Evolutionary conservation across 2,113 vertebrate species (phyloP).

Genomic region (Trematomus loennbergii): DNA sequence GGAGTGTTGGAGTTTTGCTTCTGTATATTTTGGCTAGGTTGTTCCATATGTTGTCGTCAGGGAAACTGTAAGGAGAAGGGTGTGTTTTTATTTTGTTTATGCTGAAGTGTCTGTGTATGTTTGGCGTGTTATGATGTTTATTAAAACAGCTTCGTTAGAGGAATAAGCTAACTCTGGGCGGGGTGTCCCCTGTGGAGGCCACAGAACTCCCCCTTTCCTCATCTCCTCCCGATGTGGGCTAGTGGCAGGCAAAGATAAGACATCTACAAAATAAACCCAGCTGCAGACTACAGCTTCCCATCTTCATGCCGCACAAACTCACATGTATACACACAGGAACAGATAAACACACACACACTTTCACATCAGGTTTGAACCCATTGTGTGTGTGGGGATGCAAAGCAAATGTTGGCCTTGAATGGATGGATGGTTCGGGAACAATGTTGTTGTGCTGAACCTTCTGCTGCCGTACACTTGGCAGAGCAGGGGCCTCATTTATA

Average conservation of each 20-base stretch:
- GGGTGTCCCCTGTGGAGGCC: slow-evolving; percentile 15
- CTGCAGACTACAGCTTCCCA: slow-evolving; percentile 10
- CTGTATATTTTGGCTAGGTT: neutral
- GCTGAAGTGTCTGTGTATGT: slow-evolving; percentile 2
- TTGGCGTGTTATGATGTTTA: slow-evolving; percentile 16
- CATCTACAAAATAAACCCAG: slow-evolving; percentile 45
- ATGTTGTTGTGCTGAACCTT: slow-evolving; percentile 17
- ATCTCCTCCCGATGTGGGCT: slow-evolving; percentile 5
- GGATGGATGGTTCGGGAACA: slow-evolving; percentile 10
- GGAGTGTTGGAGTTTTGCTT: slow-evolving; percentile 31
- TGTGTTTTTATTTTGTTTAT: slow-evolving; percentile 32
- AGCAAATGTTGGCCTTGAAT: slow-evolving; percentile 18
- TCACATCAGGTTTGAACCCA: slow-evolving; percentile 22
- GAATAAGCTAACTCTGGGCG: slow-evolving; percentile 7
- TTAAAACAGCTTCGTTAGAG: slow-evolving; percentile 29
- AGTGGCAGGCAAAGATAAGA: slow-evolving; percentile 61
- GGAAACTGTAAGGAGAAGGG: neutral
- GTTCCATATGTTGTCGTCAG: slow-evolving; percentile 13
- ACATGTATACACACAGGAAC: neutral
- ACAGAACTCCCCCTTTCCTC: slow-evolving; percentile 13
- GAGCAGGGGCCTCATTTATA: slow-evolving; percentile 31
- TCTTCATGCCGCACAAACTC: slow-evolving; percentile 3
- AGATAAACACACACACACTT: neutral
- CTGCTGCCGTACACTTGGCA: slow-evolving; percentile 26
- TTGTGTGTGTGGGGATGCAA: neutral